Base-by-base conservation (phyloP, 2,113 vertebrate species). In the Marcusenius ussheri region DNA sequence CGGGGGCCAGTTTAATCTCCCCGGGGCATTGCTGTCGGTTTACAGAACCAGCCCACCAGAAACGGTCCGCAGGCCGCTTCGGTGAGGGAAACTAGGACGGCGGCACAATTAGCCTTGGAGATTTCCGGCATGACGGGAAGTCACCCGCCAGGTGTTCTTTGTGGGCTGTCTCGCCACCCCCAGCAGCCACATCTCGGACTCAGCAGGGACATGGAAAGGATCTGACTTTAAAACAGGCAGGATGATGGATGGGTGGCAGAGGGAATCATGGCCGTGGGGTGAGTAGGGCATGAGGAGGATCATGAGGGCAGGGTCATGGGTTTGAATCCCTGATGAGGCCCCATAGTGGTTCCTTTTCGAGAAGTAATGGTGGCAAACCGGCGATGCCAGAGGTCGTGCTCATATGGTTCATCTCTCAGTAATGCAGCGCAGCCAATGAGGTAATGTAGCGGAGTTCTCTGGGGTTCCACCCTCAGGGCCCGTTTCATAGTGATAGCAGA, bases 31-130 rank as follows among this genome's bases (percentile, higher is more conserved):
- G 50, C 27, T 53, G 47, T n/a, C 50, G n/a, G 50, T 53, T 35
- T 51, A 35, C 47, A 87, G 47, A 19, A 39, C 10, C 85, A 27
- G 31, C 50, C 50, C 13, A 27, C n/a, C 27, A 5, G 84, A 31
- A n/a, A 49, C n/a, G n/a, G 84, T 86, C 47, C 49, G 47, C n/a
- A 53, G 85, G 13, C 47, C 17, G 13, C 85, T 87, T 56, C 17
- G 47, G 31, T 87, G 31, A 17, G n/a, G 17, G 85, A 87, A 87
- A 87, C 85, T 87, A 15, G 85, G 50, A 39, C 85, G n/a, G 17
- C 47, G 50, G 47, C 50, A 87, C 85, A 35, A 87, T 87, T 56
- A 87, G 85, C 27, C 47, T 87, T 13, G 24, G 50, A 87, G 85
- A 19, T 47, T 87, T 53, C 50, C 13, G 15, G 50, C 46, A 27